Conservation (phyloP, 2,797 vertebrate genomes). For the Morus bassanus region DNA sequence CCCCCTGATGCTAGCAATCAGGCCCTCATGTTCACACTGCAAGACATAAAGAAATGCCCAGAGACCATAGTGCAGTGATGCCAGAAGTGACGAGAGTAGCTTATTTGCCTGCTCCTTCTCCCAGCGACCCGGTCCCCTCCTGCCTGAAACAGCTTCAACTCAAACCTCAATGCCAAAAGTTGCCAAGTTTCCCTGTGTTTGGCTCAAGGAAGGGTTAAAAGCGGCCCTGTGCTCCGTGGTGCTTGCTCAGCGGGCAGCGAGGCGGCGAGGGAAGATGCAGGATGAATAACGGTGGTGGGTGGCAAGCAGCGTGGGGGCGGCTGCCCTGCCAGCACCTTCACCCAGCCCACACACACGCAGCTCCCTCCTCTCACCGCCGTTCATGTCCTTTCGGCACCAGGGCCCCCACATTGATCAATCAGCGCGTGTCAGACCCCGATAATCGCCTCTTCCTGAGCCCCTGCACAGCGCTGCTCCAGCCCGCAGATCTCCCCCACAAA, state of each 20-base stretch:
- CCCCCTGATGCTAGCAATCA: neutral
- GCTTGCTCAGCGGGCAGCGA: neutral
- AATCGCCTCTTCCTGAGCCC: neutral
- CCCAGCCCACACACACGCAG: neutral
- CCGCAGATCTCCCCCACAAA: neutral
- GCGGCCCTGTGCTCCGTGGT: neutral
- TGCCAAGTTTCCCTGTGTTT: neutral
- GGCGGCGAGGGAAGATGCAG: neutral
- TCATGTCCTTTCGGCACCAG: neutral
- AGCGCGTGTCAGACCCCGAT: accelerated
- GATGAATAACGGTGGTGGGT: constrained; percentile 2
- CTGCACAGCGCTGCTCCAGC: neutral
- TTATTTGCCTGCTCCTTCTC: neutral
- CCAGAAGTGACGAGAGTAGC: neutral
- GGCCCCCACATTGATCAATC: neutral
- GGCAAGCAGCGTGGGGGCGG: neutral
- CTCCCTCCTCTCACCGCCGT: neutral
- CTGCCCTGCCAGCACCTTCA: neutral
- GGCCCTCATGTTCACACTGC: neutral
- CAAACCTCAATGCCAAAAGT: neutral
- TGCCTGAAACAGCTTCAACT: neutral
- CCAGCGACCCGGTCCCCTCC: accelerated
- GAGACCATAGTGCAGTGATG: neutral
- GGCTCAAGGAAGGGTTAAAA: constrained; percentile 1
- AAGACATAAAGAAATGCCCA: neutral